These are phyloP conservation scores for Chionodraco myersi DNA, from an alignment of 2,113 vertebrate species.

Conservation along the genomic window DNA sequence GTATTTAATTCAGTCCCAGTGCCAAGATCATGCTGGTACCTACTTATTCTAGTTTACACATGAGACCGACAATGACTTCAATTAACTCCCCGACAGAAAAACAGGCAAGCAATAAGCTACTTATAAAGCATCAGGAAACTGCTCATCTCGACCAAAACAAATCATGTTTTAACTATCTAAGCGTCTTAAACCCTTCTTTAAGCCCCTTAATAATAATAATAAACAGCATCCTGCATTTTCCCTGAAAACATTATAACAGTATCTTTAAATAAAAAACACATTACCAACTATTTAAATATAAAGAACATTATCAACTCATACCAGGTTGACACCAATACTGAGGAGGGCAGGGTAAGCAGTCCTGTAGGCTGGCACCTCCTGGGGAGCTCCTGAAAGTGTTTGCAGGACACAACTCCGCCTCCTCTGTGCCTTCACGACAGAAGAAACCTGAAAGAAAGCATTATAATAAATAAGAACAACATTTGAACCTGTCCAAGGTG, in stretches of 20 bases:
- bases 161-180: too few relatives aligned
- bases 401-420: constrained; percentile 83
- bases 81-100: not conserved
- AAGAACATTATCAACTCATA: constrained; percentile 53
- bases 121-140: not conserved
- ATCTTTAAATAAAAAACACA: constrained; percentile 1
- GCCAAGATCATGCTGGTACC: not conserved
- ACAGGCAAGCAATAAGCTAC: not conserved
- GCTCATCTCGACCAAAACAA: not conserved
- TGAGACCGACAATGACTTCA: not conserved
- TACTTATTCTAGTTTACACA: constrained; percentile 6
- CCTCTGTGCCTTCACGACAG: constrained; percentile 86
- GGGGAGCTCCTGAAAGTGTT: constrained; percentile 82
- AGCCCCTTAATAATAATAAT: not conserved
- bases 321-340: constrained; percentile 89
- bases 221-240: not conserved
- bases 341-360: constrained; percentile 89
- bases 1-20: not conserved
- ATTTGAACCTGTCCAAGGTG: not conserved
- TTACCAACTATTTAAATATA: constrained; percentile 8
- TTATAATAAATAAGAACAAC: not conserved
- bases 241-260: not conserved
- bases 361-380: constrained; percentile 82
- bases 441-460: constrained; percentile 85
- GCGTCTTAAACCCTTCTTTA: not conserved